Base-by-base conservation (phyloP, 2,797 vertebrate genomes). In the Fistularia commersonii region DNA sequence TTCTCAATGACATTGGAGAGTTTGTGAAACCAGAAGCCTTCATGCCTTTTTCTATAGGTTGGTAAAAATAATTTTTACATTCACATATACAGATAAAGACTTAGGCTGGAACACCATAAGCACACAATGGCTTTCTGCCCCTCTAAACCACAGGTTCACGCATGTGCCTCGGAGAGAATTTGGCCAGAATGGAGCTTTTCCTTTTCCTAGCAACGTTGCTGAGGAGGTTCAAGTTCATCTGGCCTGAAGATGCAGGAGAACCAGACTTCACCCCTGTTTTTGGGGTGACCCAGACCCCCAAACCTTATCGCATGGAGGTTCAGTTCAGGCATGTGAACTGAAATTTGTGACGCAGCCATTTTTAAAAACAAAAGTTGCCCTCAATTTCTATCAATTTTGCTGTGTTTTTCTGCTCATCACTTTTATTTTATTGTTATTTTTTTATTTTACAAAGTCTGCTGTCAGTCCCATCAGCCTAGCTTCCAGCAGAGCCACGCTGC, bases 171-270 rank as follows among this genome's bases (percentile, higher is more conserved):
- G 83, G 89, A 54, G 87, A 90, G 43, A 50, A 79, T 58, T 63
- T 90, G 64, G 88, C 90, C 11, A 87, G 86, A 10, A 89, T 89
- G 85, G 87, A 90, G 72, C 85, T 91, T 38, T 89, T 90, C 74
- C 66, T 90, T 54, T 67, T 89, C 40, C 40, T 57, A 1, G 87
- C 86, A 33, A 88, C 82, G 3, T 69, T 90, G 53, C 74, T 90
- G 56, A 82, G 69, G 55, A 87, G 55, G 52, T 90, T 87, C 44
- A 64, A 65, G 55, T 89, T 89, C 54, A 40, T 71, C 37, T 89
- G 85, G 83, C 83, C 85, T 6, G 77, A 90, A 62, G 84, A 88
- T 8, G 81, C 82, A 6, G 86, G 87, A 41, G 53, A 82, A 40
- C 87, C 89, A 8, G 85, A 87, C 76, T 86, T 68, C 34, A 71